These are phyloP conservation scores for Lepidurus couesii DNA, from an alignment of 1,140 invertebrate genomes.

Conservation along the genomic window DNA sequence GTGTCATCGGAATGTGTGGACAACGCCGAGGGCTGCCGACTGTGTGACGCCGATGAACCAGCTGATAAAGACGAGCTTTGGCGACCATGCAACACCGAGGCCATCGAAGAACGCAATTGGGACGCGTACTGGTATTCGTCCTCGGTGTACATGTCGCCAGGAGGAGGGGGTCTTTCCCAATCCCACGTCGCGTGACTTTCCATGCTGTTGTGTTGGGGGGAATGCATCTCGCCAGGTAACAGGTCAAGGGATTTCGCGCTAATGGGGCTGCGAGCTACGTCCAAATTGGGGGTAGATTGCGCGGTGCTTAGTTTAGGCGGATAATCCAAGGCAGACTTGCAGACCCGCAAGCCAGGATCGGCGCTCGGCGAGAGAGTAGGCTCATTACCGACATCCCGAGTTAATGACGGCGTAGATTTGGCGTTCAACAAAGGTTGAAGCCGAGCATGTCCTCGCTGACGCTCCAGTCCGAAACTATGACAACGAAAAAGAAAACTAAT, in stretches of 20 bases:
- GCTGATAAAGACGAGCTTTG: slow-evolving; percentile 31
- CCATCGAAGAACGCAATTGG: slow-evolving; percentile 33
- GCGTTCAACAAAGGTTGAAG: neutral
- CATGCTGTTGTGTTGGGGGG: slow-evolving; percentile 35
- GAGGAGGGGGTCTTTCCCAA: slow-evolving; percentile 34
- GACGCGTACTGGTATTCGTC: slow-evolving; percentile 34
- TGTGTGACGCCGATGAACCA: slow-evolving; percentile 23
- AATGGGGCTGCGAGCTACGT: neutral
- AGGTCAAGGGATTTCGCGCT: slow-evolving; percentile 17
- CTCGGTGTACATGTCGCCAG: slow-evolving; percentile 36
- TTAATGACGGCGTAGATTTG: neutral
- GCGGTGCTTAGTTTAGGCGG: neutral
- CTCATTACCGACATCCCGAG: neutral
- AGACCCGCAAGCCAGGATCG: neutral
- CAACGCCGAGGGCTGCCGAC: slow-evolving; percentile 18
- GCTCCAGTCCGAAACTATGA: neutral
- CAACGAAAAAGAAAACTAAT: neutral
- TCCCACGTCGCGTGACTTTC: slow-evolving; percentile 37
- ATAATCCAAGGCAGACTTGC: neutral
- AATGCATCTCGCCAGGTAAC: slow-evolving; percentile 34
- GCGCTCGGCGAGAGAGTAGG: neutral
- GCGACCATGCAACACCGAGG: slow-evolving; percentile 27
- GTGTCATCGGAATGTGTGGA: slow-evolving; percentile 17
- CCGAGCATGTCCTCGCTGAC: neutral
- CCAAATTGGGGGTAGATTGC: neutral